Percentiles rank a stretch among this genome's conserved stretches.
These are phyloP conservation scores for Eumaeus atala DNA, from an alignment of 1,140 invertebrate species.

Conservation along the genomic window DNA sequence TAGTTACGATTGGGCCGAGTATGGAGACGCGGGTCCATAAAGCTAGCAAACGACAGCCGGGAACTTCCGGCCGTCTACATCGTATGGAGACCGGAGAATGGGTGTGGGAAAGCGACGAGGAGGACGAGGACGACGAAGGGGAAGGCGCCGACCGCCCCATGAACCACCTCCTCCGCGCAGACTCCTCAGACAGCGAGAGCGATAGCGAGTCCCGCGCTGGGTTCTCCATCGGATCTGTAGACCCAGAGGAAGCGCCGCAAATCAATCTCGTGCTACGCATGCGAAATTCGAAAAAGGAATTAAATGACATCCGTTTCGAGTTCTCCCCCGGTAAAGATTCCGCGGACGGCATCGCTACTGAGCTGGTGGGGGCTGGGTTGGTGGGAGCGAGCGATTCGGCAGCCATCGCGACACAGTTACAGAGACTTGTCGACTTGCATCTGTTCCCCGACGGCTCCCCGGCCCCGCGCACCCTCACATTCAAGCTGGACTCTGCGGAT, in stretches of 20 bases:
- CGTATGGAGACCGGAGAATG: slow-evolving; percentile 97
- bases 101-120: slow-evolving; percentile 95
- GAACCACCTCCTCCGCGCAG: slow-evolving; percentile 74
- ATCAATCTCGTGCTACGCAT: slow-evolving; percentile 61
- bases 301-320: slow-evolving; percentile 99
- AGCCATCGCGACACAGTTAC: slow-evolving; percentile 93
- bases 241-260: slow-evolving; percentile 43
- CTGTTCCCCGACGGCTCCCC: slow-evolving; percentile 36
- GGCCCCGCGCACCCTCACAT: slow-evolving; percentile 82
- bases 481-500: slow-evolving; percentile 84
- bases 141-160: slow-evolving; percentile 69
- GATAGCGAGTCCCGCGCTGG: slow-evolving; percentile 46
- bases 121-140: slow-evolving; percentile 70
- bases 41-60: slow-evolving; percentile 89
- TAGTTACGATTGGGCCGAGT: slow-evolving; percentile 90
- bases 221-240: slow-evolving; percentile 55
- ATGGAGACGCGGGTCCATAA: slow-evolving; percentile 93
- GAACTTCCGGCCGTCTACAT: slow-evolving; percentile 92
- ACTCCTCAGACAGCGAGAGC: slow-evolving; percentile 75
- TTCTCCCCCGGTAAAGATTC: slow-evolving; percentile 97
- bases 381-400: slow-evolving; percentile 93
- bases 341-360: slow-evolving; percentile 95
- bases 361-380: slow-evolving; percentile 95
- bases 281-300: slow-evolving; percentile 89
- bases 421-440: slow-evolving; percentile 82